These are phyloP conservation scores for Siniperca undulata DNA, from an alignment of 2,797 vertebrate genomes.

Conservation along the genomic window DNA sequence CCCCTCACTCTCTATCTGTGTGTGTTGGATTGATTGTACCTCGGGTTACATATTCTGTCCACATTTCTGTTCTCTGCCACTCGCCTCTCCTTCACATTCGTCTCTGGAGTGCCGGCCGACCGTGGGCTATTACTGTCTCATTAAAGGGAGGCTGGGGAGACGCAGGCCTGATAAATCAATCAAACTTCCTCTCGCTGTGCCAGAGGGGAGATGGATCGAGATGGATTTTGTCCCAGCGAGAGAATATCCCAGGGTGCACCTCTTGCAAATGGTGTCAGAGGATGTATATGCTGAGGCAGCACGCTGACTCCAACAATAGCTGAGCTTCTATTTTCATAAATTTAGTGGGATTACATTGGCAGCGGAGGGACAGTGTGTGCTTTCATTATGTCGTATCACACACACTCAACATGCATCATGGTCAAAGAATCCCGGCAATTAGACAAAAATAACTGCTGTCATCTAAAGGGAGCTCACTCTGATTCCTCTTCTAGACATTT, in stretches of 20 bases:
- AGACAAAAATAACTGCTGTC: constrained; percentile 56
- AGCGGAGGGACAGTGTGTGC: constrained; percentile 58
- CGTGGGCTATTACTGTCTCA: constrained; percentile 84
- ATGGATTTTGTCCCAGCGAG: constrained; percentile 77
- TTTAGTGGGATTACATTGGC: constrained; percentile 70
- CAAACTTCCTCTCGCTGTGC: constrained; percentile 77
- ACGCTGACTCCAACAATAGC: constrained; percentile 69
- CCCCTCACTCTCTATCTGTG: constrained; percentile 35
- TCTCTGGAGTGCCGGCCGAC: constrained; percentile 74
- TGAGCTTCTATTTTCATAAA: constrained; percentile 72
- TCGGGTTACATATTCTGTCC: constrained; percentile 80
- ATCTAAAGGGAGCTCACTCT: constrained; percentile 32
- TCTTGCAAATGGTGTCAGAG: constrained; percentile 77
- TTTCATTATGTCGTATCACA: constrained; percentile 55
- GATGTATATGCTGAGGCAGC: constrained; percentile 75
- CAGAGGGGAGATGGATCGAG: constrained; percentile 79
- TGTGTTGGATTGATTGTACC: constrained; percentile 76
- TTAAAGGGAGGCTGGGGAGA: constrained; percentile 82
- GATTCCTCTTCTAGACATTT: constrained; percentile 43
- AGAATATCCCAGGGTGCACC: constrained; percentile 78
- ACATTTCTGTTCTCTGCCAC: constrained; percentile 72
- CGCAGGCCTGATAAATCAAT: constrained; percentile 84
- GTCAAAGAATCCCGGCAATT: constrained; percentile 55
- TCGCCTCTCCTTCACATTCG: constrained; percentile 70
- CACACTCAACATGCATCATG: constrained; percentile 40